Evolutionary conservation across 2,888 invertebrate genomes (phyloP), one percentile per base, ranked within the genome.

Genomic region (Neria commutata): DNA sequence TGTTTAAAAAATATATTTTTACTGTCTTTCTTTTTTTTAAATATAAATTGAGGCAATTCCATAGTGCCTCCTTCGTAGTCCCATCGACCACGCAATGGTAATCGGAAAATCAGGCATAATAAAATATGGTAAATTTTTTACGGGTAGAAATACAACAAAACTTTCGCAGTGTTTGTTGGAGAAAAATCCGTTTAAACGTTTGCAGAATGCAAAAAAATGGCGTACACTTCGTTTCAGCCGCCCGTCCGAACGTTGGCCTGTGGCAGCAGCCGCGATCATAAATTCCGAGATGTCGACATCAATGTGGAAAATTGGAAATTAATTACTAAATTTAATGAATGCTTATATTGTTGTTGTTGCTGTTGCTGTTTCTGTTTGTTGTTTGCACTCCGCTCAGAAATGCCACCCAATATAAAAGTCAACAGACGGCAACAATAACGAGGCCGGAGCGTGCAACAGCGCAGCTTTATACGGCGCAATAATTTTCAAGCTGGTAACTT

Each of bases 271-370:
- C 37, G 37, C n/a, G n/a, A 37, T 37, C 37, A 37, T 37, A 37
- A 37, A 37, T 37, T 37, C n/a, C 37, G n/a, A 37, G 8, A 37
- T 37, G 37, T 37, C 37, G n/a, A 37, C 37, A n/a, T 4, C 14
- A 37, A 37, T 37, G 37, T 14, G 37, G 37, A 14, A 37, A 37
- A 37, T 37, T 37, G 37, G 37, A 37, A 37, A 37, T 37, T 37
- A 37, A 37, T 37, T 37, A 37, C 37, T 37, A 37, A 37, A 37
- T 37, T 37, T 37, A 37, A 37, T n/a, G 37, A 37, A 37, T n/a
- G n/a, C n/a, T 37, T n/a, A 37, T 14, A 37, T 37, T 37, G 37
- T n/a, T 6, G 29, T 11, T 29, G 29, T 8, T 29, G 29, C 29
- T 11, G 29, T 29, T 11, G 29, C 29, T 29, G 29, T 11, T 29